Base-by-base conservation (phyloP, 2,888 invertebrate genomes). In the Shargacucullia verbasci region DNA sequence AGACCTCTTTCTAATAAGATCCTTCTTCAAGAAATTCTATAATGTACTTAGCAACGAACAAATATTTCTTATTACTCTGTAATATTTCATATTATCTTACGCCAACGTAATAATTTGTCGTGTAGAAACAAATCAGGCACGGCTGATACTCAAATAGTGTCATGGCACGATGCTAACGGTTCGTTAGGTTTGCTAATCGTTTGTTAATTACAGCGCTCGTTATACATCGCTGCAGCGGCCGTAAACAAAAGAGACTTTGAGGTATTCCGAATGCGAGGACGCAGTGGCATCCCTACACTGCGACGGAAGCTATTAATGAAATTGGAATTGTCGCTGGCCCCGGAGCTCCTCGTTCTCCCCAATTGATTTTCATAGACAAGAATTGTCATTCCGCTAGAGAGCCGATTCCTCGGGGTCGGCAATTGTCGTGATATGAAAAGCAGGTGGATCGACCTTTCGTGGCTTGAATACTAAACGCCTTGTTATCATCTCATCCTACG, bases 361-460 rank as follows among this genome's bases (percentile, higher is more conserved):
- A 91, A 92, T 91, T 91, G 90, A 92, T 92, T 92, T 89, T 91
- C 90, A 89, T 91, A 87, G 89, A 86, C 86, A 87, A 84, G 87
- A 89, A 90, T 92, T 90, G 88, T 89, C 87, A 90, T 91, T 90
- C 89, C 83, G 83, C 74, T 77, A 77, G 86, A 86, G 88, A 88
- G 85, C 82, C 84, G 86, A 85, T 84, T 87, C 85, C 87, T 87
- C 80, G 82, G 88, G 90, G 89, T 85, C 88, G 87, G 86, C 90
- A 91, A 92, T 91, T 87, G 91, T 90, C 91, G 89, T 91, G 90
- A 91, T 91, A 92, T 91, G 91, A 92, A 91, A 91, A 92, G 90
- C 92, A 91, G 92, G 92, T 91, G 89, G 91, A 92, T 90, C 89
- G 90, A 83, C 83, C 84, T 81, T 77, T 70, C 89, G 88, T 86